These are phyloP conservation scores for cat (Felis catus) DNA, from an alignment of 2,113 vertebrate species.

Conservation along the genomic window DNA sequence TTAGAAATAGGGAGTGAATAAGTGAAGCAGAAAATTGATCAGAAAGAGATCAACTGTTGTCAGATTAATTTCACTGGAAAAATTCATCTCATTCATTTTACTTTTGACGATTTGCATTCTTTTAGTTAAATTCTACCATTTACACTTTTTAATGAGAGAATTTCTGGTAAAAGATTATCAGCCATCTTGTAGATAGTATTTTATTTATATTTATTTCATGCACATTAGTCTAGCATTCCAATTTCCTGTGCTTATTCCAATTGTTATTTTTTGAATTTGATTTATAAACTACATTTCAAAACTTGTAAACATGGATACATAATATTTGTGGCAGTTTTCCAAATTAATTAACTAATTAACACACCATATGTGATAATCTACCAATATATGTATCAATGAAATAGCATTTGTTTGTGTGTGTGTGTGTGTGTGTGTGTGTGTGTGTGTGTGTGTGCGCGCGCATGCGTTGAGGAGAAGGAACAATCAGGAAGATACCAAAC, in stretches of 20 bases:
- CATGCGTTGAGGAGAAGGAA: neutral
- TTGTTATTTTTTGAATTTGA: neutral
- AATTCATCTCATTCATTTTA: neutral
- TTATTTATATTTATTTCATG: neutral
- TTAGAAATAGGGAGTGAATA: neutral
- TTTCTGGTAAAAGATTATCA: neutral
- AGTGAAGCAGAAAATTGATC: neutral
- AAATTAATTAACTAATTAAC: constrained; percentile 50
- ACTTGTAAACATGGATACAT: constrained; percentile 40
- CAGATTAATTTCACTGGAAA: neutral
- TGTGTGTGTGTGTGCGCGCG: neutral
- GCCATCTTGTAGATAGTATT: neutral
- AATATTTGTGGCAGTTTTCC: constrained; percentile 57
- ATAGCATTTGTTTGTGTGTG: neutral
- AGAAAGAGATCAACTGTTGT: neutral
- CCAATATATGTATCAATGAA: neutral
- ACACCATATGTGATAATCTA: constrained; percentile 32
- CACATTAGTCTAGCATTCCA: neutral
- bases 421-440: neutral
- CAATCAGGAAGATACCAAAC: neutral
- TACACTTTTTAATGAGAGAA: neutral
- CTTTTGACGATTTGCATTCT: neutral
- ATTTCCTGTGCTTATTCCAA: neutral
- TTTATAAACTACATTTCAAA: constrained; percentile 37
- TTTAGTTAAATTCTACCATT: neutral